Base-by-base conservation (phyloP, 92 coral and sea anemone genomes). In the Desmophyllum pertusum region DNA sequence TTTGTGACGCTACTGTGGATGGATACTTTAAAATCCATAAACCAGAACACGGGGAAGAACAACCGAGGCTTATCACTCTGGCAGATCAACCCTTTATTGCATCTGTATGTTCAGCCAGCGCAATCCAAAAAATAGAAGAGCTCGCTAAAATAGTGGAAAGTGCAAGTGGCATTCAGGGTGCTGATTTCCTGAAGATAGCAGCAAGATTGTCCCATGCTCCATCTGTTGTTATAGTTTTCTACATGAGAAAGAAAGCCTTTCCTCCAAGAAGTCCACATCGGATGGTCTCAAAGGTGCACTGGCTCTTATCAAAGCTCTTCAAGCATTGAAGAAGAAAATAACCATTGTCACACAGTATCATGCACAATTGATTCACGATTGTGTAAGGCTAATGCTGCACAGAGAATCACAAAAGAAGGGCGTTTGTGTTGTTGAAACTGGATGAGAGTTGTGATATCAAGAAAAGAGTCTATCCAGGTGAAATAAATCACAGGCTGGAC, bases 201-300 rank as follows among this genome's bases (percentile, higher is more conserved):
- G 45, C 30, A 57, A 91, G 94, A 80, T 43, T 93, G 48, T 93
- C 97, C 11, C 94, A 91, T 53, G 92, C 87, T 14, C 74, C 89
- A 36, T 83, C 93, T 48, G 81, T 93, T 80, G 97, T 87, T 36
- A 83, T 93, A 42, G 94, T 40, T 84, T 93, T 55, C 93, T 91
- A 3, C 10, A 69, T 30, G 86, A 82, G 61, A 29, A 73, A 39
- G 70, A 42, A 10, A 84, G 50, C 21, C 27, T 64, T 45, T 62
- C 73, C 52, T 61, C 76, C 14, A 31, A 73, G 13, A 23, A 15
- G 0, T 3, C 74, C 0, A 6, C 75, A 27, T 45, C 89, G 25
- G 98, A 94, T 81, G 93, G 93, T 11, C 84, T 87, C 37, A 91
- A 92, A 17, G 98, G 96, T 37, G 90, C 87, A 18, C 37, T 94